phyloP scores from a whole-genome alignment of 2,797 vertebrate genomes.

The Lates japonicus region DNA sequence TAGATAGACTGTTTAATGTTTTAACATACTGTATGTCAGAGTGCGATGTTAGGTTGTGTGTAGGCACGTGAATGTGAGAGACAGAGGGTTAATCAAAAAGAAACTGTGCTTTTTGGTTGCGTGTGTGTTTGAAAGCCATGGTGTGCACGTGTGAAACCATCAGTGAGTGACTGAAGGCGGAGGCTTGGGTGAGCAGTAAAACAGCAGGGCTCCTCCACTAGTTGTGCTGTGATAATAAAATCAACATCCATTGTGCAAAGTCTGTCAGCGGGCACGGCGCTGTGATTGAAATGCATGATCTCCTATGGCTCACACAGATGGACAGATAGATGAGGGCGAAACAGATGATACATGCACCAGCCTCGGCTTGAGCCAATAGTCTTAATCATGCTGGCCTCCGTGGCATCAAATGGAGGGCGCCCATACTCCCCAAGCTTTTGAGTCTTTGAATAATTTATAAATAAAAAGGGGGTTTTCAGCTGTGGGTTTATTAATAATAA shows the following conservation, averaged over 20 bases:
- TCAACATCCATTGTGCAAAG: conserved; percentile 78
- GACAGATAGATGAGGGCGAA: conserved; percentile 65
- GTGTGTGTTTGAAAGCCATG: conserved; percentile 30
- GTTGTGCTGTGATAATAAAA: conserved; percentile 83
- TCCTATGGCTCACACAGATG: conserved; percentile 80
- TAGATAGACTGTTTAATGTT: conserved; percentile 42
- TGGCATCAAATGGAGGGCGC: conserved; percentile 77
- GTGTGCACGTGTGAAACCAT: conserved; percentile 58
- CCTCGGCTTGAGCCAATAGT: conserved; percentile 70
- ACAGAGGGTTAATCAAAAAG: conserved; percentile 36
- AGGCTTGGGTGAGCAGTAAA: conserved; percentile 70
- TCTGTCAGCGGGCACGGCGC: conserved; percentile 73
- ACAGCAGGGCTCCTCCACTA: conserved; percentile 72
- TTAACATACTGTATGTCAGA: conserved; percentile 51
- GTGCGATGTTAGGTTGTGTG: conserved; percentile 35
- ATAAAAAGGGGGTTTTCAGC: conserved; percentile 79
- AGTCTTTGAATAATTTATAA: conserved; percentile 83
- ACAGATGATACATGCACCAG: conserved; percentile 62
- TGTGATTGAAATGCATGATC: conserved; percentile 79
- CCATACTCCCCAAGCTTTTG: conserved; percentile 78
- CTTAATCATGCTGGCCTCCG: conserved; percentile 79
- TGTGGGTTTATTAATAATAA: conserved; percentile 88
- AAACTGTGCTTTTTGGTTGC: conserved; percentile 5
- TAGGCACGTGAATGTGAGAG: conserved; percentile 31
- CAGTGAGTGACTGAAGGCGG: conserved; percentile 67